Conservation (phyloP, 2,113 vertebrate genomes). For the Prochilodus magdalenae region DNA sequence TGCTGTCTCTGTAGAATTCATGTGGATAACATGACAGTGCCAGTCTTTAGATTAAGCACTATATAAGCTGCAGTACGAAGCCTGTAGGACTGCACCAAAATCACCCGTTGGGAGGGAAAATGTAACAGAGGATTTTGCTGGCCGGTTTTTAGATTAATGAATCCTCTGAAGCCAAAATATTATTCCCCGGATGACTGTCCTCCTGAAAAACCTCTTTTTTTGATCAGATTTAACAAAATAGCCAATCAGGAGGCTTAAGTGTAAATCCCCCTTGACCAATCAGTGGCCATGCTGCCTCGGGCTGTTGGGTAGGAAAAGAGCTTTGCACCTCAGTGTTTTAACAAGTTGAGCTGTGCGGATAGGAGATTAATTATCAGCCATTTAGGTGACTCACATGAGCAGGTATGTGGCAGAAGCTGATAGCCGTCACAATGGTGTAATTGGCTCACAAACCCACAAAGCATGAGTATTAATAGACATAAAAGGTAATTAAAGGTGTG, state of each 20-base stretch:
- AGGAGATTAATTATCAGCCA: slow-evolving; percentile 37
- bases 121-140: not conserved
- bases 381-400: slow-evolving; percentile 14
- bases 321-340: slow-evolving; percentile 9
- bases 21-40: not conserved
- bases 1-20: not conserved
- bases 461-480: slow-evolving; percentile 33
- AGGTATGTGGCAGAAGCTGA: slow-evolving; percentile 17
- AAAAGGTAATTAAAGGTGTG: slow-evolving; percentile 42
- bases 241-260: slow-evolving; percentile 8
- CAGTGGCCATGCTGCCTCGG: slow-evolving; percentile 11
- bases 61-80: not conserved
- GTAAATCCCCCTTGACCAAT: slow-evolving; percentile 11
- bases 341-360: not conserved
- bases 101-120: not conserved
- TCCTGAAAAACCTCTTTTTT: not conserved
- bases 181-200: slow-evolving; percentile 1
- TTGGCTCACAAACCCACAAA: slow-evolving; percentile 33
- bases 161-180: slow-evolving; percentile 1
- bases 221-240: not conserved
- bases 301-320: slow-evolving; percentile 7
- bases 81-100: not conserved
- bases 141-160: slow-evolving; percentile 13
- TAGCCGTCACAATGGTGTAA: slow-evolving; percentile 25
- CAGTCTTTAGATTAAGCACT: not conserved